phyloP scores from a whole-genome alignment of 1,140 invertebrate species.

The Bombus waltoni region DNA sequence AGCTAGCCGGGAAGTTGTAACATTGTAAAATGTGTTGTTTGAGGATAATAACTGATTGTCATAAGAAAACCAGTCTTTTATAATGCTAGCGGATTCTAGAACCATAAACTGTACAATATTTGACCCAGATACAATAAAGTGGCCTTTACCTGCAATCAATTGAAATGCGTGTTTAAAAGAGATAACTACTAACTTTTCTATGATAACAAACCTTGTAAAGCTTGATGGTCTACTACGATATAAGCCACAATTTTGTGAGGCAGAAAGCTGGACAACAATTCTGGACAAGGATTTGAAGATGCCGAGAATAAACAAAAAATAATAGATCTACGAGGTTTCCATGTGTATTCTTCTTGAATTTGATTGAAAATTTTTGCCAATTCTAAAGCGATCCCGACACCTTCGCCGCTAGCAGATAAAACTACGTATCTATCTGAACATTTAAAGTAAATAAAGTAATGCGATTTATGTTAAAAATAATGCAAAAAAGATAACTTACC shows the following conservation, averaged over 20 bases:
- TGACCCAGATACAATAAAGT: conserved; percentile 74
- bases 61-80: conserved; percentile 41
- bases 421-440: conserved; percentile 78
- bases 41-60: conserved; percentile 51
- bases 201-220: conserved; percentile 69
- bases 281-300: conserved; percentile 69
- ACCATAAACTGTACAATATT: conserved; percentile 75
- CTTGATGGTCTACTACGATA: conserved; percentile 69
- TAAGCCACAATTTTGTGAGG: conserved; percentile 74
- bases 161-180: not conserved
- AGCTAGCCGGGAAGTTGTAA: conserved; percentile 65
- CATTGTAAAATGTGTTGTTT: conserved; percentile 37
- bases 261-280: conserved; percentile 66
- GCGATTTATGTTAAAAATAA: not conserved
- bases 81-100: conserved; percentile 61
- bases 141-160: conserved; percentile 67
- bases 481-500: conserved; percentile 64
- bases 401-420: conserved; percentile 71
- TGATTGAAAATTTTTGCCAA: conserved; percentile 72
- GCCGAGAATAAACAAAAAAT: conserved; percentile 76
- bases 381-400: conserved; percentile 69
- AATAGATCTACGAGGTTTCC: conserved; percentile 76
- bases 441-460: conserved; percentile 1
- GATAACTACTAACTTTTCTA: conserved; percentile 1
- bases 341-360: conserved; percentile 67